Base-by-base conservation (phyloP, 1,140 invertebrate species). In the Pissodes strobi region DNA sequence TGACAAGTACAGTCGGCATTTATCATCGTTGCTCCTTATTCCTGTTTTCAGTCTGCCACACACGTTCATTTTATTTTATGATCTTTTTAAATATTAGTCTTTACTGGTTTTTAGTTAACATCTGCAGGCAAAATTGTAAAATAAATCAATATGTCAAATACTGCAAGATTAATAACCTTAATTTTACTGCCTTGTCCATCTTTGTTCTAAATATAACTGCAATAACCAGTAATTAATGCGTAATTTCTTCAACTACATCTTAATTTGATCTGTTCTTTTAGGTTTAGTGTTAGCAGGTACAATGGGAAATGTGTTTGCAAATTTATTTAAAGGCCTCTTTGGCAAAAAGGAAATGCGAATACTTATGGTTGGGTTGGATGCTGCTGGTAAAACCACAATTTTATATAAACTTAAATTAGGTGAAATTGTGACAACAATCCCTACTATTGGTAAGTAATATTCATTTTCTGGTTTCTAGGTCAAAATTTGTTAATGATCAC, bases 381-480 rank as follows among this genome's bases (percentile, higher is more conserved):
- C 95, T 76, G 97, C 97, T 83, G 97, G 97, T 85, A 99, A 99
- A 90, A 99, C 97, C 76, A 99, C 97, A 82, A 99, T 99, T 83
- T 86, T 99, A 82, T 98, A 99, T 87, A 98, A 98, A 89, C 88
- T 99, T 79, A 98, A 99, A 88, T 88, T 99, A 85, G 96, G 96
- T 79, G 97, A 99, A 92, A 97, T 99, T 85, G 95, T 99, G 74
- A 98, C 95, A 78, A 99, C 97, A 75, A 99, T 99, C 87, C 97
- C 96, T 72, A 99, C 97, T 73, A 98, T 99, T 87, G 96, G 95
- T 95, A 79, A 90, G 87, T 83, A 65, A 37, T 6, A 12, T 43
- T 53, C 15, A 25, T 56, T 27, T 38, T 21, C 25, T 34, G 1
- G 3, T 15, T 61, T 38, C 37, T 61, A 55, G 62, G 23, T 59